A percentile compares a stretch with the other conserved stretches of the same genome.
phyloP scores from a whole-genome alignment of 2,797 vertebrate genomes.

The Mormyrus proboscirostris region DNA sequence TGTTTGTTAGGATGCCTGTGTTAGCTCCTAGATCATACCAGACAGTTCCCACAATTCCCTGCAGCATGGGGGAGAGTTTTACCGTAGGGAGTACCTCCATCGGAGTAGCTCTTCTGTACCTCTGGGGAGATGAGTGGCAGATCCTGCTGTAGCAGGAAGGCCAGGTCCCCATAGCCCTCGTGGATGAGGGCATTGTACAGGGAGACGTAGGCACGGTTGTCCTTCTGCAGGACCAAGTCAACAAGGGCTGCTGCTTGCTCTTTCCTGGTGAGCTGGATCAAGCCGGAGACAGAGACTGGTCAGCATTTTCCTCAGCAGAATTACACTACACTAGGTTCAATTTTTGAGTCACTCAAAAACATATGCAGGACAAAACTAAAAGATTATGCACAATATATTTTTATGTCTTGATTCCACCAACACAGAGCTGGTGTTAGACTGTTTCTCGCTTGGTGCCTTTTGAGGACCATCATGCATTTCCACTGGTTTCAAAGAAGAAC shows the following conservation, averaged over 20 bases:
- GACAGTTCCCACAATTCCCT: not conserved
- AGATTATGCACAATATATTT: not conserved
- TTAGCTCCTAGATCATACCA: not conserved
- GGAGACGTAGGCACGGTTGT: slow-evolving; percentile 79
- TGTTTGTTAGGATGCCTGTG: not conserved
- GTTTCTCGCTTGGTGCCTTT: not conserved
- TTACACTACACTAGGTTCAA: not conserved
- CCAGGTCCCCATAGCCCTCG: slow-evolving; percentile 82
- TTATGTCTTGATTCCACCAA: not conserved
- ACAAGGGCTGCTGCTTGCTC: slow-evolving; percentile 74
- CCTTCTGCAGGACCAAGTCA: slow-evolving; percentile 77
- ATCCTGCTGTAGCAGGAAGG: slow-evolving; percentile 65
- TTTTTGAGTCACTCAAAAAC: not conserved
- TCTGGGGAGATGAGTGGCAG: slow-evolving; percentile 60
- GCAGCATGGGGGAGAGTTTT: slow-evolving; percentile 37
- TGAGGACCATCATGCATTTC: not conserved
- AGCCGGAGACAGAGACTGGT: not conserved
- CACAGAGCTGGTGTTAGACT: not conserved
- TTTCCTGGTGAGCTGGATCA: slow-evolving; percentile 65
- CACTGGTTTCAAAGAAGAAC: not conserved
- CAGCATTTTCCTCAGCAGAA: not conserved
- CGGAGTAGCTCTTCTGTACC: slow-evolving; percentile 55
- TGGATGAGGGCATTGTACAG: slow-evolving; percentile 88
- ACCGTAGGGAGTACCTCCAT: slow-evolving; percentile 70
- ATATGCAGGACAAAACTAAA: not conserved